phyloP scores from a whole-genome alignment of 2,113 vertebrate genomes.

The Cyphomyrus discorhynchus region DNA sequence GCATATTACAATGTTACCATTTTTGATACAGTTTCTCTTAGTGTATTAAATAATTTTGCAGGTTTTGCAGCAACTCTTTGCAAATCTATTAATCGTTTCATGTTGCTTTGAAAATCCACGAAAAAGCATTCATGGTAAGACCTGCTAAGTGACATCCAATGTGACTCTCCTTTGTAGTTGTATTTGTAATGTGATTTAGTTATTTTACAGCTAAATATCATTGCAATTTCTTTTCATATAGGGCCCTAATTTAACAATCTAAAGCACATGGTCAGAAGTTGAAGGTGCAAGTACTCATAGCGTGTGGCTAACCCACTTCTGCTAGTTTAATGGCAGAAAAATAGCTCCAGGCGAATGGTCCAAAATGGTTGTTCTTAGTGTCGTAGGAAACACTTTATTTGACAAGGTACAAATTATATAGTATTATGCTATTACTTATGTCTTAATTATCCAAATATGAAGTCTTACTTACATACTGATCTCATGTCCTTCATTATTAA shows the following conservation, averaged over 20 bases:
- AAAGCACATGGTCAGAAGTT: not conserved
- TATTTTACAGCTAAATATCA: not conserved
- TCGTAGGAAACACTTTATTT: not conserved
- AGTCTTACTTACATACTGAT: not conserved
- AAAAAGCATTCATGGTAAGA: not conserved
- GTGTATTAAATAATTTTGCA: not conserved
- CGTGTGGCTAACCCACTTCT: not conserved
- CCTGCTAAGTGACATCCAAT: not conserved
- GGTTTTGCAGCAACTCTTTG: not conserved
- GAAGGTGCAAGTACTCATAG: too few relatives aligned
- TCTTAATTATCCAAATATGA: not conserved
- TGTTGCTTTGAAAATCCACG: not conserved
- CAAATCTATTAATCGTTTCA: not conserved
- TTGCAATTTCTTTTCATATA: not conserved
- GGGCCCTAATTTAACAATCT: not conserved
- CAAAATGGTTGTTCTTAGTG: not conserved
- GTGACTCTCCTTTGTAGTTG: not conserved
- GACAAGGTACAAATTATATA: not conserved
- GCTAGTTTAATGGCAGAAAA: not conserved
- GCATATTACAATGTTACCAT: not conserved
- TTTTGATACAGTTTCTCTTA: not conserved
- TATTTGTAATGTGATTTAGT: not conserved
- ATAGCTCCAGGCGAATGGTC: not conserved
- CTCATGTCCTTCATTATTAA: not conserved
- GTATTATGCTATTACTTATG: not conserved